Percentiles rank a stretch among this genome's conserved stretches.
Conservation (phyloP, 2,113 vertebrate genomes). For the Indri indri region DNA sequence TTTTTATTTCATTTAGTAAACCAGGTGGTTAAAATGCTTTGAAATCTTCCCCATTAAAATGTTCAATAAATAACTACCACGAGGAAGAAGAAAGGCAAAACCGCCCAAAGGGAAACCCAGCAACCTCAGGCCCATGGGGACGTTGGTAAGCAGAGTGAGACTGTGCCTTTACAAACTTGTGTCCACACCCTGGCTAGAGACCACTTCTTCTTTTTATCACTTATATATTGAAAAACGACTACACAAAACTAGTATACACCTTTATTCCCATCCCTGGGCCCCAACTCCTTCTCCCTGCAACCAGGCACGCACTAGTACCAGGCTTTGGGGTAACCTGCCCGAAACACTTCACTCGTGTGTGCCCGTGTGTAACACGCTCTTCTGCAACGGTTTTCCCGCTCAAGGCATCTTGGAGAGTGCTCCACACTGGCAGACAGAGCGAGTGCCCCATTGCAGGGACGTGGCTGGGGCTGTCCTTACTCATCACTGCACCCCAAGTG, state of each 20-base stretch:
- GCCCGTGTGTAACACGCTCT: no score
- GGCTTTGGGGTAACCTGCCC: not conserved
- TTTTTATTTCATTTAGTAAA: constrained; percentile 60
- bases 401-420: not conserved
- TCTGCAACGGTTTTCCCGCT: rapidly evolving
- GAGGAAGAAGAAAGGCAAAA: not conserved
- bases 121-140: rapidly evolving
- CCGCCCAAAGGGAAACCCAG: not conserved
- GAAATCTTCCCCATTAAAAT: not conserved
- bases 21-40: constrained; percentile 48
- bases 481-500: not conserved
- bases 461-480: not conserved
- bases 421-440: rapidly evolving
- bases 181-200: no score
- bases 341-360: rapidly evolving
- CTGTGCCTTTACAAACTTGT: not conserved
- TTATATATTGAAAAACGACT: not conserved
- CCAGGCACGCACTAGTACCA: not conserved
- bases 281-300: not conserved
- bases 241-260: not conserved
- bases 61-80: not conserved
- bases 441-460: rapidly evolving
- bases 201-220: not conserved
- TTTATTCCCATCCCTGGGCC: not conserved
- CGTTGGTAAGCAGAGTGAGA: rapidly evolving